Evolutionary conservation across 2,113 vertebrate genomes (phyloP).

Genomic region (Oceanites oceanicus): DNA sequence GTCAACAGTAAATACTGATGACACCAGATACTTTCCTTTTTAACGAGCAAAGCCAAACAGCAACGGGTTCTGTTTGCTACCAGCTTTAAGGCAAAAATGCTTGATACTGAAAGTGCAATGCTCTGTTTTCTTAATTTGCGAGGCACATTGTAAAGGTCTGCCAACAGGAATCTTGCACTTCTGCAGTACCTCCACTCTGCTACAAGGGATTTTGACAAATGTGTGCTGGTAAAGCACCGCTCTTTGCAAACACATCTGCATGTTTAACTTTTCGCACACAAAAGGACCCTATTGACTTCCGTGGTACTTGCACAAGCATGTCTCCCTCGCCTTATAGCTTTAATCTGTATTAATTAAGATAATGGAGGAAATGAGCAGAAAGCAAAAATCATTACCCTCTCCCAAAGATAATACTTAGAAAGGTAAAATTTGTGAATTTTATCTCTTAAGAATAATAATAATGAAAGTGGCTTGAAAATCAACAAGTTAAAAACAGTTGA

Average conservation of each 20-base stretch:
- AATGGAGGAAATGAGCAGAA: background rate
- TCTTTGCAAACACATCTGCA: background rate
- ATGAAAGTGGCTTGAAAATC: background rate
- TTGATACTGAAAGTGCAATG: background rate
- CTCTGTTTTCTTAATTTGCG: background rate
- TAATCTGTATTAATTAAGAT: background rate
- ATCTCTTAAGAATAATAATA: background rate
- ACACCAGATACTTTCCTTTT: background rate
- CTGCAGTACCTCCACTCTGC: background rate
- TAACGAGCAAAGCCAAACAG: background rate
- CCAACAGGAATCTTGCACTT: background rate
- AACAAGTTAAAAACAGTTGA: background rate
- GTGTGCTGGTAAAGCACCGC: accelerated
- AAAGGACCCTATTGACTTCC: background rate
- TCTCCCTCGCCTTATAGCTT: background rate
- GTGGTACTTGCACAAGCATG: accelerated
- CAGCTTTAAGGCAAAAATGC: background rate
- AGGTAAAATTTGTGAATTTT: background rate
- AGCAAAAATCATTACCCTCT: background rate
- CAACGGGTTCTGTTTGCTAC: background rate
- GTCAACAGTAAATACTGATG: background rate
- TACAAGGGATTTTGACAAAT: background rate
- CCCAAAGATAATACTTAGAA: background rate
- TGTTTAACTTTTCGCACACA: accelerated
- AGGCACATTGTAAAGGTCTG: background rate